These are phyloP conservation scores for Iphiclides podalirius DNA, from an alignment of 2,888 invertebrate genomes.

Conservation along the genomic window DNA sequence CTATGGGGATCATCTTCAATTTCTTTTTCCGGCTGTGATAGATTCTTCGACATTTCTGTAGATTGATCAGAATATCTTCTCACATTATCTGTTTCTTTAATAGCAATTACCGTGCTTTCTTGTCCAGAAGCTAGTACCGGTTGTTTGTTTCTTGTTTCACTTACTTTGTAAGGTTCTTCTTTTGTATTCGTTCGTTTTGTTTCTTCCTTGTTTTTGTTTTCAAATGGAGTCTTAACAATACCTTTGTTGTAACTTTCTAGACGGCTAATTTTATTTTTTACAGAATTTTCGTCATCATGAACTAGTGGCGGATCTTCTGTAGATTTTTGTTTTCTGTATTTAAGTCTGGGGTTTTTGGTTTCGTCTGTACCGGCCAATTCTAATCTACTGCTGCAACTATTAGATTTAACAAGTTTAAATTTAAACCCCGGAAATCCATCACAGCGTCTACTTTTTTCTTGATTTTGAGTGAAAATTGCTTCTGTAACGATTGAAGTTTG, in stretches of 20 bases:
- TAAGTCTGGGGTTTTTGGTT: constrained; percentile 66
- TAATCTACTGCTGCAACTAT: constrained; percentile 91
- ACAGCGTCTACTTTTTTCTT: constrained; percentile 50
- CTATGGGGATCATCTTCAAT: constrained; percentile 46
- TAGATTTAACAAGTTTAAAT: constrained; percentile 91
- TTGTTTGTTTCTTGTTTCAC: constrained; percentile 34
- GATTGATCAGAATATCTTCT: constrained; percentile 30
- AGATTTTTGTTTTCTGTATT: constrained; percentile 57
- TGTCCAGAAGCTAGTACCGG: constrained; percentile 28
- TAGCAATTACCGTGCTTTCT: constrained; percentile 30
- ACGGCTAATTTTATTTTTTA: constrained; percentile 74
- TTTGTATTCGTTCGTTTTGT: constrained; percentile 30
- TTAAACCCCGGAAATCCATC: constrained; percentile 84
- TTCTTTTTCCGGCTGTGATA: constrained; percentile 43
- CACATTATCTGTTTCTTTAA: constrained; percentile 36
- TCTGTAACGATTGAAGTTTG: constrained; percentile 41
- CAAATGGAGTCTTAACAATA: constrained; percentile 67
- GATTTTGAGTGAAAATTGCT: constrained; percentile 43
- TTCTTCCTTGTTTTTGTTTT: constrained; percentile 54
- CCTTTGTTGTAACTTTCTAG: constrained; percentile 75
- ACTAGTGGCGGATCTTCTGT: constrained; percentile 69
- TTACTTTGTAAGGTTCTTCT: constrained; percentile 34
- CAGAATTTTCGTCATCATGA: constrained; percentile 70
- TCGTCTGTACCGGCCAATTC: constrained; percentile 87
- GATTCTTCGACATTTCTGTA: constrained; percentile 36